Evolutionary conservation across 2,113 vertebrate species (phyloP), one percentile per base, ranked within the genome.

Genomic region (Corythornis madagascariensis): DNA sequence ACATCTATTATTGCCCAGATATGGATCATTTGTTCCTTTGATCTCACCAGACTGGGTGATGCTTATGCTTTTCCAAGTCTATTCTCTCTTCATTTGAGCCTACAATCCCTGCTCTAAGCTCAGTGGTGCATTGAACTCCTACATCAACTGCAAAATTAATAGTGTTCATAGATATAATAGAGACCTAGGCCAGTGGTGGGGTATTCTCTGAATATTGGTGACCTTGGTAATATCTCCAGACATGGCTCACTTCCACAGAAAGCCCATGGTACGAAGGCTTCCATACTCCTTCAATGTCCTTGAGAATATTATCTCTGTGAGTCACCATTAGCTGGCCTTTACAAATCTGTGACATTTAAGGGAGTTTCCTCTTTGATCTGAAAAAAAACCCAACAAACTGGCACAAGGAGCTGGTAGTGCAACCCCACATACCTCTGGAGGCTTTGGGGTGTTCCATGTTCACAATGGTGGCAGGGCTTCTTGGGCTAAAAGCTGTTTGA

Each of bases 221-320:
- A 87, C 47, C 48, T 52, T 26, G n/a, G 10, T 40, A 13, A 5
- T 38, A 48, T 75, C 45, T 64, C 63, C 63, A 50, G 66, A 21
- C 42, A 5, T 2, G 13, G 61, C 74, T 90, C 22, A 7, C 31
- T 11, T 7, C 5, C 26, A 6, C 10, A 35, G n/a, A 43, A 38
- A 82, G 17, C 17, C 5, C 0, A 1, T 1, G 28, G 48, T 11
- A 61, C 7, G 61, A 38, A 40, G n/a, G 28, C 59, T 83, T 47
- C 69, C 61, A 7, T 8, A 33, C 64, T 85, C 71, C 71, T 80
- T 79, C 11, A 4, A 4, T 7, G 78, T n/a, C 85, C 72, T 92
- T 86, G 78, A 48, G 61, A 91, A 16, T 26, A 47, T 95, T 83
- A 89, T 89, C 96, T 93, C 60, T 0, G 0, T 89, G 87, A 95